phyloP scores from a whole-genome alignment of 2,888 invertebrate genomes.

The Caenorhabditis uteleia region DNA sequence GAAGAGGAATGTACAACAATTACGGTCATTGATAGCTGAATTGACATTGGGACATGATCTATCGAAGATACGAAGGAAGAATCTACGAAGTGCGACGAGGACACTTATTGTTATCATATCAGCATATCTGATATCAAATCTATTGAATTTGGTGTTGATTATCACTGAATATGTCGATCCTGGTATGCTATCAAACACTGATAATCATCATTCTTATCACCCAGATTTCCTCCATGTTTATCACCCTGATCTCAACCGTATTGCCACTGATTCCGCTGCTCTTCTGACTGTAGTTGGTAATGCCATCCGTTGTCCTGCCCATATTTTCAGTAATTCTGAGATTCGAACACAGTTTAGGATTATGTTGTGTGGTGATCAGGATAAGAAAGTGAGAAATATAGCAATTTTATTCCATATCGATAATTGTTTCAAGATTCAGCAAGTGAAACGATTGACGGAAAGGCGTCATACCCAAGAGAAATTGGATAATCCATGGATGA shows the following conservation, averaged over 20 bases:
- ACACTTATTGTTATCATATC: conserved; percentile 66
- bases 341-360: conserved; percentile 62
- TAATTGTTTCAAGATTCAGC: conserved; percentile 23
- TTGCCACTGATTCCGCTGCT: conserved; percentile 60
- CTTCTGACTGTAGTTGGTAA: conserved; percentile 65
- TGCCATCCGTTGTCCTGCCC: conserved; percentile 67
- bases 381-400: conserved; percentile 21
- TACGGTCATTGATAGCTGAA: conserved; percentile 66
- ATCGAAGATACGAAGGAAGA: conserved; percentile 61
- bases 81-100: conserved; percentile 59
- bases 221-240: conserved; percentile 52
- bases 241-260: conserved; percentile 57
- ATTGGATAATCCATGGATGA: conserved; percentile 51
- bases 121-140: conserved; percentile 64
- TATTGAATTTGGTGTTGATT: conserved; percentile 60
- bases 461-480: conserved; percentile 32
- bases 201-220: conserved; percentile 4
- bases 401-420: background rate
- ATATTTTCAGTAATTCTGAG: conserved; percentile 63
- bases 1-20: conserved; percentile 66
- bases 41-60: conserved; percentile 66
- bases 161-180: conserved; percentile 63
- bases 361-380: conserved; percentile 45
- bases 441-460: conserved; percentile 17
- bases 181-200: conserved; percentile 37